Conservation (phyloP, 2,888 invertebrate species). For the Ephialtes manifestator region DNA sequence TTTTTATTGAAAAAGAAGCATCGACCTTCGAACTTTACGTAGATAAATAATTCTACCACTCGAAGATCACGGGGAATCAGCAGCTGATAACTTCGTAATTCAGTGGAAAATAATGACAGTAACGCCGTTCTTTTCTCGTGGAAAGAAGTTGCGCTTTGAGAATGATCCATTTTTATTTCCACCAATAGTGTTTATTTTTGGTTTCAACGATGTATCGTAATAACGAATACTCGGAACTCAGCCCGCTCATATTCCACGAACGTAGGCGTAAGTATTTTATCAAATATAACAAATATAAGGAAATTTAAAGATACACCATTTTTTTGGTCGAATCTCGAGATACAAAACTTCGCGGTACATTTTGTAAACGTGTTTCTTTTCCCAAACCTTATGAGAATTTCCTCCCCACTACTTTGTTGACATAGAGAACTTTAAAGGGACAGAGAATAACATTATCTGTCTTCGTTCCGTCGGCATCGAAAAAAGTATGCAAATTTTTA, state of each 20-base stretch:
- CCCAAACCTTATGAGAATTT: no score
- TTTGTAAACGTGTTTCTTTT: no score
- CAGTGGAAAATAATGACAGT: constrained; percentile 8
- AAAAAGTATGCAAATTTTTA: no score
- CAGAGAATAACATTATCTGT: no score
- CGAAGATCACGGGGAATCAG: constrained; percentile 3
- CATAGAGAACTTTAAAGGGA: no score
- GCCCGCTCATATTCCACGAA: constrained; percentile 31
- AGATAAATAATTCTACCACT: constrained; percentile 25
- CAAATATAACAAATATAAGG: neutral
- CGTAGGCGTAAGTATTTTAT: constrained; percentile 32
- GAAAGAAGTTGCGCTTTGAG: neutral
- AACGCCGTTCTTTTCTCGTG: neutral
- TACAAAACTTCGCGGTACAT: no score
- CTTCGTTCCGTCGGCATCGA: no score
- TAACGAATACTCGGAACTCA: constrained; percentile 38
- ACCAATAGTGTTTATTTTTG: neutral
- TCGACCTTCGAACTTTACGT: constrained; percentile 51
- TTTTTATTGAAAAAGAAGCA: neutral
- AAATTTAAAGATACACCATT: neutral
- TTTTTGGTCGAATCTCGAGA: neutral
- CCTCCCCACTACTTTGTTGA: no score
- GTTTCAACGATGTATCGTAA: constrained; percentile 8
- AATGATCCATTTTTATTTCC: neutral
- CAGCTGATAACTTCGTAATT: constrained; percentile 22